A percentile compares a stretch with the other conserved stretches of the same genome.
Conservation (phyloP, 2,113 vertebrate genomes). For the Zeus faber region DNA sequence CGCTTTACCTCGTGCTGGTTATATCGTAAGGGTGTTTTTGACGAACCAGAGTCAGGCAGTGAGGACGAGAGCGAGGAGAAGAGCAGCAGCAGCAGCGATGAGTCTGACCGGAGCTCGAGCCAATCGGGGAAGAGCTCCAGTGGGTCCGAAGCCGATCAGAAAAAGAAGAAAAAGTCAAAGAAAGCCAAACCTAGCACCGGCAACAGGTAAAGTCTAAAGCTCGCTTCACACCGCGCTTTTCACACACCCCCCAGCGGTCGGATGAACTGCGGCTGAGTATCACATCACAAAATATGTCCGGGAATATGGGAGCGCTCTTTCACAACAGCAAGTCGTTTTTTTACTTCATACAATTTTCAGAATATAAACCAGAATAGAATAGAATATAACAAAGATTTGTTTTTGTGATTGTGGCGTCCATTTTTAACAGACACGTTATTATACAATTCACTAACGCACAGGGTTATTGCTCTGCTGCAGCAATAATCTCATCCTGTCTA, state of each 20-base stretch:
- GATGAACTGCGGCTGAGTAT: no score
- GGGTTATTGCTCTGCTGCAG: constrained; percentile 42
- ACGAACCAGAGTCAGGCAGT: constrained; percentile 69
- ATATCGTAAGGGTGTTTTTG: constrained; percentile 6
- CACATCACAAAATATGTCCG: no score
- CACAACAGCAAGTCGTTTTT: no score
- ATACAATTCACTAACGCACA: no score
- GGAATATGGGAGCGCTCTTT: no score
- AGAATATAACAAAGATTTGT: no score
- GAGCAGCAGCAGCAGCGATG: constrained; percentile 74
- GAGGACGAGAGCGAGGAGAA: constrained; percentile 75
- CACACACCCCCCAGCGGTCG: background rate
- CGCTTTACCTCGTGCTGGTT: background rate
- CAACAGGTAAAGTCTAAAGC: constrained; percentile 52
- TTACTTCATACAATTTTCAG: no score
- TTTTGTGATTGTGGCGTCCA: no score
- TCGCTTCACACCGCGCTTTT: background rate
- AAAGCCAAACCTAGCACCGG: constrained; percentile 44
- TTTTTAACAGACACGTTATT: no score
- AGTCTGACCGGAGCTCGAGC: constrained; percentile 71
- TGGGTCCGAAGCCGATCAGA: constrained; percentile 63
- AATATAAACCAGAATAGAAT: no score
- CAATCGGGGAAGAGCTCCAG: constrained; percentile 72
- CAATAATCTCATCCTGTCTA: constrained; percentile 50
- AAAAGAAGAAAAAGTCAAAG: constrained; percentile 57